A percentile compares a stretch with the other conserved stretches of the same genome.
These are phyloP conservation scores for Brenthis hecate DNA, from an alignment of 2,888 invertebrate genomes.

Conservation along the genomic window DNA sequence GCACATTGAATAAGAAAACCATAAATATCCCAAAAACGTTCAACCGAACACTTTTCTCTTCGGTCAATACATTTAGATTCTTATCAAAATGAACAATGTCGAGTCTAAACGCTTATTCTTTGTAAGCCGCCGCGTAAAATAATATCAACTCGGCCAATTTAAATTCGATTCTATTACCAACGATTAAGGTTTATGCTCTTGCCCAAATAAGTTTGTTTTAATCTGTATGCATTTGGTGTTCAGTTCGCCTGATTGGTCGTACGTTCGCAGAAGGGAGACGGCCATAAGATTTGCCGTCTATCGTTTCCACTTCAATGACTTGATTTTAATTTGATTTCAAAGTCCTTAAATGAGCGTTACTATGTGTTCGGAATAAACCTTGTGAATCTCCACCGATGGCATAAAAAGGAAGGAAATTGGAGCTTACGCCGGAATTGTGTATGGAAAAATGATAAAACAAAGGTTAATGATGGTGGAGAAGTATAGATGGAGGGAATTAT, in stretches of 20 bases:
- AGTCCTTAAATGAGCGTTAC: conserved; percentile 39
- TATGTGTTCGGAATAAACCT: conserved; percentile 41
- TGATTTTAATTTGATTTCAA: conserved; percentile 61
- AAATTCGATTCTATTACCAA: conserved; percentile 42
- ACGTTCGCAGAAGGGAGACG: conserved; percentile 57
- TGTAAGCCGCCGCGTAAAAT: conserved; percentile 36
- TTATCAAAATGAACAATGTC: conserved; percentile 46
- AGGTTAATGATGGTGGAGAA: conserved; percentile 32
- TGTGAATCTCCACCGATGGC: conserved; percentile 24
- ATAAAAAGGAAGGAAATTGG: conserved; percentile 33
- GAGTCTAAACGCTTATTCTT: conserved; percentile 43
- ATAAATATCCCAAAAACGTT: conserved; percentile 40
- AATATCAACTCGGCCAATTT: conserved; percentile 29
- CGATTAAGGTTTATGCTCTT: conserved; percentile 36
- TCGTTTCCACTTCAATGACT: conserved; percentile 64
- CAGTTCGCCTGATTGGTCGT: conserved; percentile 69
- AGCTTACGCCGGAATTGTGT: conserved; percentile 32
- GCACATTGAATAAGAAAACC: conserved; percentile 35
- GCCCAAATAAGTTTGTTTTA: conserved; percentile 38
- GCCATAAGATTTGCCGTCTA: conserved; percentile 67
- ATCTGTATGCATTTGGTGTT: conserved; percentile 69
- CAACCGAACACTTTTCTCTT: conserved; percentile 40
- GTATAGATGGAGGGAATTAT: conserved; percentile 35
- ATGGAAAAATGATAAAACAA: conserved; percentile 34
- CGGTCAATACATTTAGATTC: conserved; percentile 44